Percentiles rank a stretch among this genome's conserved stretches.
Evolutionary conservation across 2,797 vertebrate genomes (phyloP).

Genomic region (Rhinatrema bivittatum): DNA sequence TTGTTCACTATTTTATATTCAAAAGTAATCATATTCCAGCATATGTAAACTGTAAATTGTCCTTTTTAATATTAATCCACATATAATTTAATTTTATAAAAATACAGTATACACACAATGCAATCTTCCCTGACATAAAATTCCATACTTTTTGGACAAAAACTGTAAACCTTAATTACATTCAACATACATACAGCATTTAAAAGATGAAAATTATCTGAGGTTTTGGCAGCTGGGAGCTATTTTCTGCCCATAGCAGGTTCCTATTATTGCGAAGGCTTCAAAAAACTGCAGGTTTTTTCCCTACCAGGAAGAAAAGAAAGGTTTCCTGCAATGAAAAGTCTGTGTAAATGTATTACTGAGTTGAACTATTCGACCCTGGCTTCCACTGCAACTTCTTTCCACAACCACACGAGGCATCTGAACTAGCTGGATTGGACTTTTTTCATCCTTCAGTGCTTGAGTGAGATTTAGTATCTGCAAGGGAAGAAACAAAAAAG

Average conservation of each 20-base stretch:
- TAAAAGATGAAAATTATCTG: slow-evolving; percentile 34
- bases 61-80: slow-evolving; percentile 31
- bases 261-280: slow-evolving; percentile 24
- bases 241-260: slow-evolving; percentile 28
- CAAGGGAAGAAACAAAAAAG: background rate
- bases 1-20: slow-evolving; percentile 21
- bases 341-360: slow-evolving; percentile 88
- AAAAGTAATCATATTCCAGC: slow-evolving; percentile 41
- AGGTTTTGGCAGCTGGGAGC: slow-evolving; percentile 38
- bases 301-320: slow-evolving; percentile 94
- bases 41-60: slow-evolving; percentile 34
- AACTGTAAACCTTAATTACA: slow-evolving; percentile 64
- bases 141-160: slow-evolving; percentile 55
- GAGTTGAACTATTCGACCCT: slow-evolving; percentile 80
- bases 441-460: slow-evolving; percentile 83
- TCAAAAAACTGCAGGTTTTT: slow-evolving; percentile 22
- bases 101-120: slow-evolving; percentile 50
- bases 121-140: slow-evolving; percentile 53
- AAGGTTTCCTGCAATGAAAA: slow-evolving; percentile 90
- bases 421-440: slow-evolving; percentile 88
- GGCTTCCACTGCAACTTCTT: slow-evolving; percentile 71
- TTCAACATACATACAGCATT: slow-evolving; percentile 52
- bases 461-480: slow-evolving; percentile 93
- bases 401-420: slow-evolving; percentile 95
- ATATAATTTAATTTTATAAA: slow-evolving; percentile 51